Conservation (phyloP, 2,113 vertebrate genomes). For the Hemiscyllium ocellatum region DNA sequence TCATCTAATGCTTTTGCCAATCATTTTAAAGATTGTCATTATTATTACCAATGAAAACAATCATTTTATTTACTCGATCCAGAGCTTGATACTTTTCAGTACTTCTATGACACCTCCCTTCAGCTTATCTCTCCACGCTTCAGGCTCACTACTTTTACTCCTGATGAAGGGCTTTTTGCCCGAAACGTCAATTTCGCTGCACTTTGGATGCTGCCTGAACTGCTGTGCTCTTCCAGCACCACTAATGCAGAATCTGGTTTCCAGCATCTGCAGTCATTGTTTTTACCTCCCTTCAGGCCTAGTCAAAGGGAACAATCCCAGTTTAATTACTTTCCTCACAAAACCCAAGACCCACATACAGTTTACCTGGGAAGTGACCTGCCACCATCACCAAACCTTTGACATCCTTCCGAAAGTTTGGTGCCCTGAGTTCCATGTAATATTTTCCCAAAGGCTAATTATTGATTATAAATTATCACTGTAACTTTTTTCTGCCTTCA, state of each 20-base stretch:
- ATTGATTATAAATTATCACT: background rate
- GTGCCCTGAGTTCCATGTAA: background rate
- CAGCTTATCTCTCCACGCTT: no score
- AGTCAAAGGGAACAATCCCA: background rate
- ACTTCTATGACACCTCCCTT: background rate
- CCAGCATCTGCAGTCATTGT: no score
- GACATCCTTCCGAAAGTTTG: background rate
- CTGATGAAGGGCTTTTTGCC: no score
- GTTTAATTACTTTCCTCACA: background rate
- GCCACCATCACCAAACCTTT: background rate
- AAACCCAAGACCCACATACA: background rate
- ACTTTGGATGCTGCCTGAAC: no score
- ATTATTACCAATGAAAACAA: background rate
- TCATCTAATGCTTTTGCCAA: background rate
- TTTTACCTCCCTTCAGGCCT: background rate
- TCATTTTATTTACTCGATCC: background rate
- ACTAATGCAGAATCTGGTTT: no score
- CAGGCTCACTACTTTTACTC: no score
- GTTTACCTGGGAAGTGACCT: background rate
- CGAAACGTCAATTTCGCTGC: no score
- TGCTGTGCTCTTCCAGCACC: no score
- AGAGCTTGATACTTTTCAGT: background rate
- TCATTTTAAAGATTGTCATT: background rate
- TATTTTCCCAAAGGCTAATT: background rate
- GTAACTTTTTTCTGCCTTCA: background rate